Percentiles rank a stretch among this genome's conserved stretches.
These are phyloP conservation scores for Dicycla oo DNA, from an alignment of 2,888 invertebrate genomes.

Conservation along the genomic window DNA sequence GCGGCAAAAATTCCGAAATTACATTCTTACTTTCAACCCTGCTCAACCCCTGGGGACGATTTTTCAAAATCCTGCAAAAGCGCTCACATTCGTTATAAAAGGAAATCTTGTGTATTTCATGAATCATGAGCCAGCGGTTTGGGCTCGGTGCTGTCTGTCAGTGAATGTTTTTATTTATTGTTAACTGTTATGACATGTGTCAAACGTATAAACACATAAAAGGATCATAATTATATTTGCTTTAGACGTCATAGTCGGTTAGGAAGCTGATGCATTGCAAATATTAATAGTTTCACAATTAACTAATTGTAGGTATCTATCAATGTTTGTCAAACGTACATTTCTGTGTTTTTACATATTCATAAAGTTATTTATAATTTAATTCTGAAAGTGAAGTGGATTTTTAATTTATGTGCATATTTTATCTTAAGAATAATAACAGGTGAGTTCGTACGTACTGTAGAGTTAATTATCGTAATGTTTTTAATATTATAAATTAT, in stretches of 20 bases:
- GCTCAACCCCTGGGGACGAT: too few relatives aligned
- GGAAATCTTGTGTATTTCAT: neutral
- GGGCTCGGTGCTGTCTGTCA: too few relatives aligned
- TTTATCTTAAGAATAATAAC: conserved; percentile 31
- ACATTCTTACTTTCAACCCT: too few relatives aligned
- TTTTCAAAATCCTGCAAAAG: too few relatives aligned
- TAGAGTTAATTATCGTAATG: conserved; percentile 29
- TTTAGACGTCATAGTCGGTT: neutral
- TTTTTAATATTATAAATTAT: conserved; percentile 17
- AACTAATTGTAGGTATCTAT: conserved; percentile 20
- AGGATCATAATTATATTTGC: neutral
- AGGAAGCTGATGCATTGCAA: conserved; percentile 11
- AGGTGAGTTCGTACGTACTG: conserved; percentile 3
- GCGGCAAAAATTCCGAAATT: too few relatives aligned
- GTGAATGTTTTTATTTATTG: too few relatives aligned
- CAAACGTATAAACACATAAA: too few relatives aligned
- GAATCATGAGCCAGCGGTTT: too few relatives aligned
- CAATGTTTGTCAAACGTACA: conserved; percentile 29
- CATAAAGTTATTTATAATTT: neutral
- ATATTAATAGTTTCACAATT: conserved; percentile 18
- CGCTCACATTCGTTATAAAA: neutral
- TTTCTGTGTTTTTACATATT: conserved; percentile 17
- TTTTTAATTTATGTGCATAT: conserved; percentile 46
- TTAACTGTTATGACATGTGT: too few relatives aligned
- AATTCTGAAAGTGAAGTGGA: conserved; percentile 41